phyloP scores from a whole-genome alignment of 1,140 invertebrate genomes.

The Psix sp. region DNA sequence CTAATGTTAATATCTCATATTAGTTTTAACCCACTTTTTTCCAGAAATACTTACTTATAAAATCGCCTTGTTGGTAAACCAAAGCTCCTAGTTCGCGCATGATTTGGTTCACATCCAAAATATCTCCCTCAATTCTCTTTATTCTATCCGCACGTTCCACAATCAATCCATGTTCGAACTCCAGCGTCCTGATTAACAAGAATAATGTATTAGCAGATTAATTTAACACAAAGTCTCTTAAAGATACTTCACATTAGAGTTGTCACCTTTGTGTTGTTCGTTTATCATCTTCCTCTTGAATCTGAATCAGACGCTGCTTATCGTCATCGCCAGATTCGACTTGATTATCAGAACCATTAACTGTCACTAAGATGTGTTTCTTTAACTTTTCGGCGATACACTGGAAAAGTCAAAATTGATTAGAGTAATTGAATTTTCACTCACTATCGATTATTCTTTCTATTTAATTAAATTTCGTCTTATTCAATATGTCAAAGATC shows the following conservation, averaged over 20 bases:
- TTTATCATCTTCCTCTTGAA: conserved; percentile 65
- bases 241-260: conserved; percentile 1
- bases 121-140: conserved; percentile 87
- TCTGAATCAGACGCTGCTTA: conserved; percentile 69
- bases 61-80: conserved; percentile 88
- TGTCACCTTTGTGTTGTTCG: conserved; percentile 66
- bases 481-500: no score
- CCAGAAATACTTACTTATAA: conserved; percentile 86
- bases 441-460: not conserved
- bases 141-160: conserved; percentile 85
- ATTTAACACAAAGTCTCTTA: no score
- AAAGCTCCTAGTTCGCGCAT: conserved; percentile 91
- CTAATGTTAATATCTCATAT: no score
- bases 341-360: conserved; percentile 71
- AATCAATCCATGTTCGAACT: conserved; percentile 87
- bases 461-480: no score
- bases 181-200: conserved; percentile 73
- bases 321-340: conserved; percentile 74
- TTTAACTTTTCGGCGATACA: conserved; percentile 86
- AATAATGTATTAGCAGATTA: not conserved
- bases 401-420: conserved; percentile 49
- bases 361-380: conserved; percentile 80
- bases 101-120: conserved; percentile 93
- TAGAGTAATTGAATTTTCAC: no score
- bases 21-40: no score